Percentiles rank a stretch among this genome's conserved stretches.
Conservation (phyloP, 2,888 invertebrate genomes). For the Agrochola lychnidis region DNA sequence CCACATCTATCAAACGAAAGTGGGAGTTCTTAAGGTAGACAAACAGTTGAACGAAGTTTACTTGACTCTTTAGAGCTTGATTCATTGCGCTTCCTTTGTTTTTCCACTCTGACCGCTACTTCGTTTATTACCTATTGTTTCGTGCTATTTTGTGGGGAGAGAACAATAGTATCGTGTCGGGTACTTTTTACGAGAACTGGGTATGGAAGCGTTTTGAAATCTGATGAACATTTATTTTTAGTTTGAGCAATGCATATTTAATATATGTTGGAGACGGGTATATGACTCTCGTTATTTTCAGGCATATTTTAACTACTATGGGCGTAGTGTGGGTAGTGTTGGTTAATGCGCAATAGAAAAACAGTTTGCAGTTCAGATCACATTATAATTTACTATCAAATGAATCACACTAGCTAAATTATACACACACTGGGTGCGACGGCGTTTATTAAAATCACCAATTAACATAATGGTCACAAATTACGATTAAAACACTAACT, state of each 20-base stretch:
- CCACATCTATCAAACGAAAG: slow-evolving; percentile 47
- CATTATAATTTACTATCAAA: no score
- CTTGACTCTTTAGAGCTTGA: slow-evolving; percentile 70
- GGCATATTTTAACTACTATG: no score
- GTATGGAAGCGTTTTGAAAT: background rate
- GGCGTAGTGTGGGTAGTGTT: no score
- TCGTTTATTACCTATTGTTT: slow-evolving; percentile 60
- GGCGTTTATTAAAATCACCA: no score
- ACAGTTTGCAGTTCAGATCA: no score
- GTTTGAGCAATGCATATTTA: background rate
- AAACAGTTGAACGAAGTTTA: slow-evolving; percentile 67
- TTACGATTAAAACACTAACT: no score
- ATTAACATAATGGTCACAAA: no score
- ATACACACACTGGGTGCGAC: no score
- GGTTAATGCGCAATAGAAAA: no score
- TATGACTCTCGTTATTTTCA: no score
- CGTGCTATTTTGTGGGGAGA: slow-evolving; percentile 37
- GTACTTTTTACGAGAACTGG: slow-evolving; percentile 2
- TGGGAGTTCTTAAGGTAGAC: slow-evolving; percentile 61
- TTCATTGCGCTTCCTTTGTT: slow-evolving; percentile 66
- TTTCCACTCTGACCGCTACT: slow-evolving; percentile 40
- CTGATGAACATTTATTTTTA: background rate
- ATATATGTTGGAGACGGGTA: no score
- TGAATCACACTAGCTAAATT: no score
- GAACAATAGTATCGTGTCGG: slow-evolving; percentile 38